These are phyloP conservation scores for Chorisops tibialis DNA, from an alignment of 2,888 invertebrate genomes.

Conservation along the genomic window DNA sequence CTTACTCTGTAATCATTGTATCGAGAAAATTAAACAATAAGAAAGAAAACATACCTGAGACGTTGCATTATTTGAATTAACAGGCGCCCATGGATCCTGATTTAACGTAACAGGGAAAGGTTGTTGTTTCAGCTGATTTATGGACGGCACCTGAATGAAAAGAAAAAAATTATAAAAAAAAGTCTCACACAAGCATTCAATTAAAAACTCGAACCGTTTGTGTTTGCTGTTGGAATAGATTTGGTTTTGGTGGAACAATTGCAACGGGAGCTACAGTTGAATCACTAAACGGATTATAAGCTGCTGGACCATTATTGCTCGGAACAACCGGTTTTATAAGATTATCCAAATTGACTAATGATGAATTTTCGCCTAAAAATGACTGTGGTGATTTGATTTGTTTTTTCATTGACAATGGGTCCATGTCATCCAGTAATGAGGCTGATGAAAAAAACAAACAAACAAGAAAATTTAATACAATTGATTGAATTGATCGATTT, in stretches of 20 bases:
- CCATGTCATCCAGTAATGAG: slow-evolving; percentile 50
- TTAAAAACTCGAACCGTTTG: slow-evolving; percentile 45
- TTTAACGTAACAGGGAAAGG: slow-evolving; percentile 51
- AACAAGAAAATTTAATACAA: neutral
- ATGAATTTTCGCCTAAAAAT: slow-evolving; percentile 95
- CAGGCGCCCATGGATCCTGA: slow-evolving; percentile 53
- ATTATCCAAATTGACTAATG: slow-evolving; percentile 96
- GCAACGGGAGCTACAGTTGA: slow-evolving; percentile 32
- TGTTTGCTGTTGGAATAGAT: slow-evolving; percentile 59
- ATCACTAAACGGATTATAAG: slow-evolving; percentile 53
- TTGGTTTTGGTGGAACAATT: slow-evolving; percentile 52
- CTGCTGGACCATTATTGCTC: slow-evolving; percentile 43
- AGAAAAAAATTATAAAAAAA: neutral
- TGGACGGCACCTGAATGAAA: slow-evolving; percentile 51
- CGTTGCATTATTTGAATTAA: slow-evolving; percentile 40
- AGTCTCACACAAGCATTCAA: too few relatives aligned
- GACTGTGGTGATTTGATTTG: slow-evolving; percentile 82
- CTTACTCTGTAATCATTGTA: slow-evolving; percentile 2
- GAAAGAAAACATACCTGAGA: slow-evolving; percentile 45
- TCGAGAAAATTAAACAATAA: too few relatives aligned
- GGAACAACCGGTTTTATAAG: slow-evolving; percentile 65
- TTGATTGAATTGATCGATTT: too few relatives aligned
- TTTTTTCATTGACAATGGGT: slow-evolving; percentile 48
- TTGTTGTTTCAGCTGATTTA: slow-evolving; percentile 52
- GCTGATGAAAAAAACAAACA: slow-evolving; percentile 41